phyloP scores from a whole-genome alignment of 2,113 vertebrate species.

The Albula goreensis region DNA sequence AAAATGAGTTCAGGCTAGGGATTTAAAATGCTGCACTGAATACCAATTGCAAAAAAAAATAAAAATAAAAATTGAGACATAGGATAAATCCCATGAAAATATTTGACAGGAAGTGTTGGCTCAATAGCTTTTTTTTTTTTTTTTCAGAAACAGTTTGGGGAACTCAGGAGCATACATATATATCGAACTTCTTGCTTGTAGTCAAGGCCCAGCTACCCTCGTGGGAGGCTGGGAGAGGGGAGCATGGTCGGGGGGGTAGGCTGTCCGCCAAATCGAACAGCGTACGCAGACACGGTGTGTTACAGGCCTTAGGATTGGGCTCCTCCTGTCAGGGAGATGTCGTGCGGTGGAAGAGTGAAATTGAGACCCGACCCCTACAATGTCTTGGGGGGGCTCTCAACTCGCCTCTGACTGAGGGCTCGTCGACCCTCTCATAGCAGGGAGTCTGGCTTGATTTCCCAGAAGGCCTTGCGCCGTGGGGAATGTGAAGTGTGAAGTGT shows the following conservation, averaged over 20 bases:
- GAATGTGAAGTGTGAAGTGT: not conserved
- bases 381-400: not conserved
- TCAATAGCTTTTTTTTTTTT: conserved; percentile 22
- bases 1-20: conserved; percentile 47
- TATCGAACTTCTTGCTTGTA: not conserved
- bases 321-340: not conserved
- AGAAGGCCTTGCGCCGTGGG: not conserved
- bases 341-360: not conserved
- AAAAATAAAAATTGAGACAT: conserved; percentile 26
- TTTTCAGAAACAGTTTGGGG: not conserved
- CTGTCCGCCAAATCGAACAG: not conserved
- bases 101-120: conserved; percentile 10
- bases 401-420: too few relatives aligned
- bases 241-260: too few relatives aligned
- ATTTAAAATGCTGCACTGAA: conserved; percentile 44
- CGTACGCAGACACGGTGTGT: not conserved
- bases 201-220: not conserved
- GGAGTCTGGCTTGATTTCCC: not conserved
- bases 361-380: not conserved
- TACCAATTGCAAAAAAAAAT: conserved; percentile 45
- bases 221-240: not conserved
- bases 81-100: conserved; percentile 50
- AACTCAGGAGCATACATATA: not conserved
- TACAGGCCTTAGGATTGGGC: not conserved
- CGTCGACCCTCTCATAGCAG: not conserved